These are phyloP conservation scores for Dicyrtoma fusca DNA, from an alignment of 2,888 invertebrate species.

Conservation along the genomic window DNA sequence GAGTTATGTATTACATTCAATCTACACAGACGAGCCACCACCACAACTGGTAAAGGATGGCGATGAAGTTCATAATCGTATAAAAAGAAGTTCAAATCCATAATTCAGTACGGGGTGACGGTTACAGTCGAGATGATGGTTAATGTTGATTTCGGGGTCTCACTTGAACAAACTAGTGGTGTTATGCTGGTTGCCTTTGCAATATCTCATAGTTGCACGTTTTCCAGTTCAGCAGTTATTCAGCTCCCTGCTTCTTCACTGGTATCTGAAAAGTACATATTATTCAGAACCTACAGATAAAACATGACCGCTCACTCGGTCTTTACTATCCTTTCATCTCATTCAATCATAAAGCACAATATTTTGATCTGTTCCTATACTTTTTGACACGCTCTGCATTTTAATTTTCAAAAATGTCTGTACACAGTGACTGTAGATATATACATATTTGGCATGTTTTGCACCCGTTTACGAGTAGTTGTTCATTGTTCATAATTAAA, in stretches of 20 bases:
- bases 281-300: neutral
- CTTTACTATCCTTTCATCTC: constrained; percentile 2
- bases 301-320: neutral
- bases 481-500: neutral
- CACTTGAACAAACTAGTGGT: neutral
- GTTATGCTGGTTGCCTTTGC: constrained; percentile 27
- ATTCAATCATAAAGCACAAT: constrained; percentile 12
- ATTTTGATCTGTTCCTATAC: constrained; percentile 23
- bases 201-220: no score
- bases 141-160: no score
- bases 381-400: neutral
- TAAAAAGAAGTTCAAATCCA: neutral
- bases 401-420: neutral
- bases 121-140: no score
- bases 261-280: neutral
- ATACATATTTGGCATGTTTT: no score
- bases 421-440: no score
- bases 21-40: no score
- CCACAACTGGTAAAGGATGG: no score
- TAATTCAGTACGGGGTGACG: no score
- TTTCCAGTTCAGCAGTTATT: constrained; percentile 8
- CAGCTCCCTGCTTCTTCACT: constrained; percentile 13
- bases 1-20: no score
- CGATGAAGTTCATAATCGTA: no score
- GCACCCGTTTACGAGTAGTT: no score